Base-by-base conservation (phyloP, 2,888 invertebrate genomes). In the Ischnus inquisitorius region DNA sequence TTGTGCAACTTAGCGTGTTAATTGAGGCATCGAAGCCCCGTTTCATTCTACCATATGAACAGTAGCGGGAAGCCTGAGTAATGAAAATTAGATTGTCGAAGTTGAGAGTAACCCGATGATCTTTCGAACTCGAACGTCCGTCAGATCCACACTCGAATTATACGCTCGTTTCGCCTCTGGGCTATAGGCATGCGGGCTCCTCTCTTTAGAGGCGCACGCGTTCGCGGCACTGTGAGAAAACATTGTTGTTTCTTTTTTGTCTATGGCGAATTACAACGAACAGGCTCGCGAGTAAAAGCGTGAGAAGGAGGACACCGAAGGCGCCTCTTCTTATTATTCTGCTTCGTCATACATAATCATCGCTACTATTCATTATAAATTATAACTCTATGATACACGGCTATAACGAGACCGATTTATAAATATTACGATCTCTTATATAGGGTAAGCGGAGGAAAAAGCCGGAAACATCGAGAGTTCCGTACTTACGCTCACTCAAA, bases 241-340 rank as follows among this genome's bases (percentile, higher is more conserved):
- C 57, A 82, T 48, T 25, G 46, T 85, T 8, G 79, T 82, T 85
- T 85, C 46, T 85, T 57, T 83, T 83, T 85, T 81, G 79, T 83
- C 72, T 84, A 71, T 79, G 68, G 75, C 48, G 68, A 85, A 82
- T 85, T 76, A 67, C 54, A 60, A 10, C 60, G 54, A 22, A 3
- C 34, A 39, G 74, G 64, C 43, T 69, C 16, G 64, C 79, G 22
- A 67, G 85, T 83, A 85, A 87, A 87, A 87, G 84, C 87, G 87
- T 87, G 87, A 85, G 85, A 87, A 87, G 84, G 77, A 83, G 86
- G 82, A 85, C 82, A 75, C 75, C 51, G 64, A 79, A 72, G 41
- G 46, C 12, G 48, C 34, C 71, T 43, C 54, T 25, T 57, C 51
- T n/a, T 5, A 14, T 22, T 12, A 1, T 60, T 60, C 78, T 75